These are phyloP conservation scores for Caerostris darwini DNA, from an alignment of 1,140 invertebrate species.

Conservation along the genomic window DNA sequence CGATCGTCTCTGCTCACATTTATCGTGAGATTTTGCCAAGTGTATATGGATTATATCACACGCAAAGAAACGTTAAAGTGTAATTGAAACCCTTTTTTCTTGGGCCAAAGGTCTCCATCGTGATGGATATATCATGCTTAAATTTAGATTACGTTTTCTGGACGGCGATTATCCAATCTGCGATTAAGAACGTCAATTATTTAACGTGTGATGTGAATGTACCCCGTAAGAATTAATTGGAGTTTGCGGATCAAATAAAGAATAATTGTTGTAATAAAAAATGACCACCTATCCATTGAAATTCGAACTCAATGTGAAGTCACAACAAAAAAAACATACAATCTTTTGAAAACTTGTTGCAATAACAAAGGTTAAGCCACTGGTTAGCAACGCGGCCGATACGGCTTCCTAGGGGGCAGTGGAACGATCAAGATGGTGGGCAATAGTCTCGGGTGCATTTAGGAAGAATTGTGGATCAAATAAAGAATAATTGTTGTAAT, in stretches of 20 bases:
- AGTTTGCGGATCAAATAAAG: not conserved
- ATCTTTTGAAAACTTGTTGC: too few species aligned
- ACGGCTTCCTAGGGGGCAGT: too few species aligned
- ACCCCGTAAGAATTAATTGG: not conserved
- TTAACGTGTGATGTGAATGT: not conserved
- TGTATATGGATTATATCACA: constrained; percentile 6
- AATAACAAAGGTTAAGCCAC: too few species aligned
- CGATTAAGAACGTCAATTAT: constrained; percentile 9
- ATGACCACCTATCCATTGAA: too few species aligned
- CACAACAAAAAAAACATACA: too few species aligned
- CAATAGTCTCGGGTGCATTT: too few species aligned
- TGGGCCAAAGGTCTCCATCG: not conserved
- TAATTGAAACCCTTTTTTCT: constrained; percentile 9
- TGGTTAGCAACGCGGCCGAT: too few species aligned
- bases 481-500: too few species aligned
- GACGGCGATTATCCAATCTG: not conserved
- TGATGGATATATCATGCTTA: constrained; percentile 30
- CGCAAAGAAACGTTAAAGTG: not conserved
- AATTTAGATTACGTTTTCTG: constrained; percentile 9
- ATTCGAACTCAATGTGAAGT: too few species aligned
- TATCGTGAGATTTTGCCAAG: not conserved
- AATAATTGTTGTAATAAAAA: too few species aligned
- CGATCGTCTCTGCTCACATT: not conserved
- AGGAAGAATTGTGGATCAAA: too few species aligned
- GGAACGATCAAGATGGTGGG: too few species aligned